Conservation (phyloP, 2,888 invertebrate species). For the Phymatocera aterrima region DNA sequence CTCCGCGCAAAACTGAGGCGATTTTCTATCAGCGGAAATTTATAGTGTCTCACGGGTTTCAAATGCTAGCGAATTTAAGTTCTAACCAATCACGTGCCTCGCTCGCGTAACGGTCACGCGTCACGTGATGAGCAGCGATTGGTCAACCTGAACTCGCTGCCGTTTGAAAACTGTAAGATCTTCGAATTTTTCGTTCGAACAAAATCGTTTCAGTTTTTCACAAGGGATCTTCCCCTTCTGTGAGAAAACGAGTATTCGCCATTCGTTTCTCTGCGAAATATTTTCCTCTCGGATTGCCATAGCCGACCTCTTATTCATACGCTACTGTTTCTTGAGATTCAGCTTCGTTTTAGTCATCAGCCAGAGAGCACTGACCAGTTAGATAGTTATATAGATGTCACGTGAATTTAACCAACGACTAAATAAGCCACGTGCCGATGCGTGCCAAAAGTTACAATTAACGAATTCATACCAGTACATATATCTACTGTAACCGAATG, state of each 20-base stretch:
- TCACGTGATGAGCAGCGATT: not conserved
- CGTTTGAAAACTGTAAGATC: not conserved
- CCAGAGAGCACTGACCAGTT: conserved; percentile 36
- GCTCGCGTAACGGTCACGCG: not conserved
- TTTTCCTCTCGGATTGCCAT: not conserved
- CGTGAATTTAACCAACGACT: conserved; percentile 28
- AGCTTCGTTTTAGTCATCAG: conserved; percentile 7
- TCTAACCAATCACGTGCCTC: not conserved
- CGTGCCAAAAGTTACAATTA: conserved; percentile 44
- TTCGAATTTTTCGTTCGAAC: not conserved
- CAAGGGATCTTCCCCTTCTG: not conserved
- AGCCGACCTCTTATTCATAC: not conserved
- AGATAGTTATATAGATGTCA: conserved; percentile 12
- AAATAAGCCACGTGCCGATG: conserved; percentile 34
- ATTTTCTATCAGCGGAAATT: not conserved
- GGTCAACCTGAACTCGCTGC: not conserved
- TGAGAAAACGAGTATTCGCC: not conserved
- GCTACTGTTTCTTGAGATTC: not conserved
- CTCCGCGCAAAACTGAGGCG: not conserved
- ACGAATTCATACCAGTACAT: conserved; percentile 10
- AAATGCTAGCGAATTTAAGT: not conserved
- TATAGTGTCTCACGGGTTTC: not conserved
- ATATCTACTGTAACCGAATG: too few species aligned
- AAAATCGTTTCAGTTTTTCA: not conserved
- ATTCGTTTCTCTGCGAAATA: not conserved